Evolutionary conservation across 2,888 invertebrate species (phyloP), one percentile per base, ranked within the genome.

Genomic region (Lasioglossum zephyrum): DNA sequence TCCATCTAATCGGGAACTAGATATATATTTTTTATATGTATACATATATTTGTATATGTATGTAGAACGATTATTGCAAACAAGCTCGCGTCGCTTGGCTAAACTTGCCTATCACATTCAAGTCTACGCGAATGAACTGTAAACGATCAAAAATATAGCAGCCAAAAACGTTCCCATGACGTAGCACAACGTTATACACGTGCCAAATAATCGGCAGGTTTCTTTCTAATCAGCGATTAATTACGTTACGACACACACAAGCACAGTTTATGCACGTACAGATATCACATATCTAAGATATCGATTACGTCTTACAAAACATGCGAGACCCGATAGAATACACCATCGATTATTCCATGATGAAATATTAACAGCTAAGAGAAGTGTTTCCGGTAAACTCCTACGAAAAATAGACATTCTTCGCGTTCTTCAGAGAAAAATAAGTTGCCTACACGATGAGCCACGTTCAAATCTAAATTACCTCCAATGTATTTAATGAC

Each of bases 11-110:
- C 18, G 2, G 8, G 16, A 63, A n/a, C 41, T 36, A 16, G n/a
- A 31, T 31, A 31, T 31, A n/a, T 36, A 8, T 57, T n/a, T 11
- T 57, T 11, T 53, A 9, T 53, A 53, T 22, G 22, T 22, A 22
- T 53, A 22, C 3, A 22, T 22, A 53, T 3, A 44, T 44, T 44
- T 44, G 3, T 53, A 53, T n/a, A 53, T 4, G 22, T 53, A 53
- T n/a, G 9, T 53, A 53, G 22, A 53, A 36, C 36, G 41, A 47
- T 13, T 11, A 66, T 36, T 44, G 22, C 9, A n/a, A 66, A 16
- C 11, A 39, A 66, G 11, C 13, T 66, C 49, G 44, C 31, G 73
- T 86, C 86, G 88, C 90, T 88, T 88, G 86, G 84, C 53, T 82
- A 86, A 88, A 88, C 63, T 79, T 75, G 13, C 41, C 41, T 31